Evolutionary conservation across 1,140 invertebrate species (phyloP).

Genomic region (Drosophila melanica): DNA sequence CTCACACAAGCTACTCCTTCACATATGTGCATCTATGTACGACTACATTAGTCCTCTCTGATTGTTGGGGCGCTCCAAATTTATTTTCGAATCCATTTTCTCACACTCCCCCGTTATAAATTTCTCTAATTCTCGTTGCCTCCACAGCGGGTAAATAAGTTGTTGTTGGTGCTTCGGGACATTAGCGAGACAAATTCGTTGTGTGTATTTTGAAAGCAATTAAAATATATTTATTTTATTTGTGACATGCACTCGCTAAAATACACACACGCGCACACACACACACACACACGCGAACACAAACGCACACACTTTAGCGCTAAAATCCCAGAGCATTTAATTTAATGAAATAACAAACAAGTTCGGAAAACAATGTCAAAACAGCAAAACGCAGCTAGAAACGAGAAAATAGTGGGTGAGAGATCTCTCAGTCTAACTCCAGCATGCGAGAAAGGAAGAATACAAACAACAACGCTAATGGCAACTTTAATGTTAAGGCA

Average conservation of each 20-base stretch:
- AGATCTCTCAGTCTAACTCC: neutral
- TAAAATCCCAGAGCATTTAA: slow-evolving; percentile 70
- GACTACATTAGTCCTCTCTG: neutral
- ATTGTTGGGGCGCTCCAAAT: slow-evolving; percentile 1
- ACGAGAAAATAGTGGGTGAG: slow-evolving; percentile 19
- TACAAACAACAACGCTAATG: slow-evolving; percentile 61
- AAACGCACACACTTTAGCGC: slow-evolving; percentile 16
- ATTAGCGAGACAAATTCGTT: slow-evolving; percentile 52
- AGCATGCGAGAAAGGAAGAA: neutral
- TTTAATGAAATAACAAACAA: slow-evolving; percentile 82
- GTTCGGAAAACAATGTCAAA: slow-evolving; percentile 57
- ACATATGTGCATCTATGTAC: neutral
- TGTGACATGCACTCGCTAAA: slow-evolving; percentile 42
- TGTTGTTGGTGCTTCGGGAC: slow-evolving; percentile 39
- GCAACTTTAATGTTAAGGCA: slow-evolving; percentile 72
- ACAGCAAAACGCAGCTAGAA: slow-evolving; percentile 55
- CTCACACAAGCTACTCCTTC: neutral
- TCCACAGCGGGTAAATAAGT: slow-evolving; percentile 35
- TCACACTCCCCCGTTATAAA: neutral
- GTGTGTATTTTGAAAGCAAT: slow-evolving; percentile 65
- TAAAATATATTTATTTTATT: slow-evolving; percentile 73
- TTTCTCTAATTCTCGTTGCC: neutral
- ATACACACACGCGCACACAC: slow-evolving; percentile 21
- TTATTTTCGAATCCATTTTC: neutral
- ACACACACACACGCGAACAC: neutral